These are phyloP conservation scores for Psophia crepitans DNA, from an alignment of 2,113 vertebrate species.

Conservation along the genomic window DNA sequence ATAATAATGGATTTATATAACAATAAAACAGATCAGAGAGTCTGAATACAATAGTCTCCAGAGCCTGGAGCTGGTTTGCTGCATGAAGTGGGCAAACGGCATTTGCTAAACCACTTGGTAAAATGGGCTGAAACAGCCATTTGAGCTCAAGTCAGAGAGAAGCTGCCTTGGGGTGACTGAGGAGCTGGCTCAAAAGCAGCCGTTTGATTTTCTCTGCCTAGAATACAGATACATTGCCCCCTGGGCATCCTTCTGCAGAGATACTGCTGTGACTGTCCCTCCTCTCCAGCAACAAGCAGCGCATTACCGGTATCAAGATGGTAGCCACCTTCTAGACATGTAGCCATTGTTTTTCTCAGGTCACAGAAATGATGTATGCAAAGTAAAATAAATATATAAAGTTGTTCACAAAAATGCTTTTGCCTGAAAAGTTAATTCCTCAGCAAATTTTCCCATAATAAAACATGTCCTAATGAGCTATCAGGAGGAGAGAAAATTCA, in stretches of 20 bases:
- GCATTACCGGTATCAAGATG: background rate
- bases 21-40: background rate
- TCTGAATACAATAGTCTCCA: background rate
- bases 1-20: background rate
- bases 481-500: slow-evolving; percentile 45
- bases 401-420: slow-evolving; percentile 7
- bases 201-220: background rate
- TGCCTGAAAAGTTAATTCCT: slow-evolving; percentile 61
- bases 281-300: background rate
- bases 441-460: slow-evolving; percentile 50
- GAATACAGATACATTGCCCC: background rate
- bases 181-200: background rate
- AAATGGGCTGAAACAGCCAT: background rate
- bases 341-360: background rate
- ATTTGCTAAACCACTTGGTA: background rate
- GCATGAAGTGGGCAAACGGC: background rate
- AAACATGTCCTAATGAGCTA: slow-evolving; percentile 67
- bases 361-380: background rate
- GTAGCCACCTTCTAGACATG: background rate
- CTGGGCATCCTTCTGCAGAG: background rate
- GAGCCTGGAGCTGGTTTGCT: background rate
- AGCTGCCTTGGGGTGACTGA: background rate
- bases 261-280: background rate
- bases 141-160: background rate
- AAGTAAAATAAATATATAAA: slow-evolving; percentile 1